A percentile compares a stretch with the other conserved stretches of the same genome.
Evolutionary conservation across 2,797 vertebrate genomes (phyloP).

Genomic region (Malacoctenus gilli): DNA sequence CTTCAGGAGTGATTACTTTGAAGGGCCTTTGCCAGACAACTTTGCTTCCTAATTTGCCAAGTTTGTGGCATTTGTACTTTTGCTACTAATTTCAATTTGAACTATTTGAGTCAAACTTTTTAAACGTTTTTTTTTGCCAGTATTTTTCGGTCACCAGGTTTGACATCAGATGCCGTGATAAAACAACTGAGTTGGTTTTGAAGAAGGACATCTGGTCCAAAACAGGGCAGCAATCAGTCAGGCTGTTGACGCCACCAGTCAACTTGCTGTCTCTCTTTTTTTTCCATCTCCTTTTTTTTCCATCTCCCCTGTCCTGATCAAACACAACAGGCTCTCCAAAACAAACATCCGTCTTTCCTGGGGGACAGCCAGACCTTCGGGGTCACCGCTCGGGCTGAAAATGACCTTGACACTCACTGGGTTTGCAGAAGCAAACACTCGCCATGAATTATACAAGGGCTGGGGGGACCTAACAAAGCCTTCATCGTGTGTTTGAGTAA

Average conservation of each 20-base stretch:
- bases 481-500: constrained; percentile 55
- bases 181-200: constrained; percentile 10
- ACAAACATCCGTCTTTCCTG: constrained; percentile 63
- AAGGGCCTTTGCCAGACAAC: constrained; percentile 41
- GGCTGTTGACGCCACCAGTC: constrained; percentile 30
- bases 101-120: constrained; percentile 2
- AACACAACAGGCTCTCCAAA: constrained; percentile 66
- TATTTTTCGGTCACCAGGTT: constrained; percentile 4
- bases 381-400: constrained; percentile 55
- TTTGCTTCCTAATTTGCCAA: constrained; percentile 40
- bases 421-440: constrained; percentile 41
- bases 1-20: constrained; percentile 61
- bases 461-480: constrained; percentile 44
- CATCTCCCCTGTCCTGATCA: constrained; percentile 58
- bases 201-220: constrained; percentile 3
- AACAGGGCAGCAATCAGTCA: constrained; percentile 42
- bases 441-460: constrained; percentile 56
- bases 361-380: constrained; percentile 47
- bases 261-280: constrained; percentile 58
- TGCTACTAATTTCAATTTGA: constrained; percentile 41
- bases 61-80: constrained; percentile 21
- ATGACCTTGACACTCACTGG: constrained; percentile 62
- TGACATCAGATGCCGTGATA: constrained; percentile 12
- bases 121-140: no score
- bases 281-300: constrained; percentile 43